Percentiles rank a stretch among this genome's conserved stretches.
Evolutionary conservation across 2,797 vertebrate species (phyloP).

Genomic region (Enoplosus armatus): DNA sequence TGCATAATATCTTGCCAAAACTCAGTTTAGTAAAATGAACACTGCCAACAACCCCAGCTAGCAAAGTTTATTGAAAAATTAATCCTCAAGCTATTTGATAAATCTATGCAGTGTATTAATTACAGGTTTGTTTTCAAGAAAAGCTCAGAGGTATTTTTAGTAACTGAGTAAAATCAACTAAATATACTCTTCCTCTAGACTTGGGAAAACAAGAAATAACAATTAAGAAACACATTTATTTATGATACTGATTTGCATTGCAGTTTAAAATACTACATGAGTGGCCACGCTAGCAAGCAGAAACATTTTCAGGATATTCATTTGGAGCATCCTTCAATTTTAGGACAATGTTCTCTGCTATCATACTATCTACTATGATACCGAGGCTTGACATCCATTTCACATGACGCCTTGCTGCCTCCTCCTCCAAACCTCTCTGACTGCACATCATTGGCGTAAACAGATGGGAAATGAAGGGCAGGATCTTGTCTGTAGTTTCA

Average conservation of each 20-base stretch:
- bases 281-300: neutral
- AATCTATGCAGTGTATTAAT: constrained; percentile 35
- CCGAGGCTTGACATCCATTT: constrained; percentile 23
- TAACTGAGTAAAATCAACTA: constrained; percentile 1
- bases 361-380: too few relatives aligned
- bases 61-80: constrained; percentile 30
- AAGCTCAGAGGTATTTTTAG: constrained; percentile 27
- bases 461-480: constrained; percentile 63
- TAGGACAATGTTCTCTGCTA: neutral
- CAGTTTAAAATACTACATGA: neutral
- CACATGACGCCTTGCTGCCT: constrained; percentile 20
- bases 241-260: neutral
- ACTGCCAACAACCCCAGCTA: neutral
- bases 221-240: neutral
- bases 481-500: constrained; percentile 70
- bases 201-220: constrained; percentile 1
- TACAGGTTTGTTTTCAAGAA: constrained; percentile 30
- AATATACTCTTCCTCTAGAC: neutral
- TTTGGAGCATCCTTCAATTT: constrained; percentile 18
- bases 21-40: constrained; percentile 41
- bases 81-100: constrained; percentile 33
- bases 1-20: constrained; percentile 30
- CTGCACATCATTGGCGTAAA: constrained; percentile 50
- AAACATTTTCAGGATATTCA: constrained; percentile 8
- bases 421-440: constrained; percentile 42